Conservation (phyloP, 1,140 invertebrate genomes). For the Pseudoatta argentina region DNA sequence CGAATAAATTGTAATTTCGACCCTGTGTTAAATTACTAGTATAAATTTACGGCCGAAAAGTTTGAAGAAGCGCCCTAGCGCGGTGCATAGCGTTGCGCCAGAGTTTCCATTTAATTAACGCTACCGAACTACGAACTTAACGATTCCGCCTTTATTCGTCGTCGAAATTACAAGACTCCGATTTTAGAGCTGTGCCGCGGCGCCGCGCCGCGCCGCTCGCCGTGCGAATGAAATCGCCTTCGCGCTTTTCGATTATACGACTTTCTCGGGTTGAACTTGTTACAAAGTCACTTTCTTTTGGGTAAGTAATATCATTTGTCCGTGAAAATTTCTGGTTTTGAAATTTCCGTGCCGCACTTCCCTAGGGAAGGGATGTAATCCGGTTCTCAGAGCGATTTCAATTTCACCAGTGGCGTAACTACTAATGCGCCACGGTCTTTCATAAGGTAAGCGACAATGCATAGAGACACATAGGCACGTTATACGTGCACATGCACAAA, state of each 20-base stretch:
- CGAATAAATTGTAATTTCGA: conserved; percentile 61
- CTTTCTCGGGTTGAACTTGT: background rate
- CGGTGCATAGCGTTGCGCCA: conserved; percentile 2
- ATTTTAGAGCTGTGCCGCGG: conserved; percentile 29
- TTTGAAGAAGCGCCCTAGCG: conserved; percentile 42
- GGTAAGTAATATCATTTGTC: conserved; percentile 24
- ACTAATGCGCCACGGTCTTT: conserved; percentile 54
- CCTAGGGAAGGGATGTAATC: background rate
- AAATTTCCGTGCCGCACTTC: background rate
- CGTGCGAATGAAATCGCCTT: conserved; percentile 17
- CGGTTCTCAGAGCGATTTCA: conserved; percentile 39
- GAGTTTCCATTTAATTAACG: conserved; percentile 60
- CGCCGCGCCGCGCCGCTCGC: background rate
- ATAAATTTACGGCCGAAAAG: conserved; percentile 54
- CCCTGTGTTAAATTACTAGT: conserved; percentile 56
- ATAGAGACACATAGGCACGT: conserved; percentile 34
- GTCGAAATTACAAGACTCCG: conserved; percentile 57
- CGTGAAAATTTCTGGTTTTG: conserved; percentile 7
- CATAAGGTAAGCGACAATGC: conserved; percentile 62
- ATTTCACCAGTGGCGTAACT: conserved; percentile 44
- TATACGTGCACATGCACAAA: conserved; percentile 37
- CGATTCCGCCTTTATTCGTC: conserved; percentile 54
- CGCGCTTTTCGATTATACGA: background rate
- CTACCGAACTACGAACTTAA: conserved; percentile 53
- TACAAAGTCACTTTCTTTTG: conserved; percentile 31